Evolutionary conservation across 1,140 invertebrate genomes (phyloP), one percentile per base, ranked within the genome.

Genomic region (Pseudoatta argentina): DNA sequence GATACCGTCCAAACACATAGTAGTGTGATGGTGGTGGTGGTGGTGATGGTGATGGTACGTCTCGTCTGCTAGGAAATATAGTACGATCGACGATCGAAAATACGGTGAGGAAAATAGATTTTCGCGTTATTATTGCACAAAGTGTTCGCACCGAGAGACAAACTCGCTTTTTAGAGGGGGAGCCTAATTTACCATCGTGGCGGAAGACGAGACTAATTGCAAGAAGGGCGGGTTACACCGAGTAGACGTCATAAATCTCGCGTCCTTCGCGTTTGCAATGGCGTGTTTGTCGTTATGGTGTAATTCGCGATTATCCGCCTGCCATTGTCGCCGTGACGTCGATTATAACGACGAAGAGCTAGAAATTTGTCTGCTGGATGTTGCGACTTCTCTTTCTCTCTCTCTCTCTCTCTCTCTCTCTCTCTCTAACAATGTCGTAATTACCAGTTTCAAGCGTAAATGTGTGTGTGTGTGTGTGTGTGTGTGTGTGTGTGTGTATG

Each of bases 61-160:
- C 72, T 18, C 55, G 75, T 24, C 83, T 57, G 64, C 63, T 6
- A 48, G 61, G 71, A 89, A 78, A 72, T 75, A 34, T 39, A n/a
- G 24, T 5, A 66, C 61, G 85, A 89, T 89, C 63, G 85, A 57
- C 67, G 72, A 76, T 83, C 72, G 76, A 21, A 55, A 88, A 83
- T 24, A 53, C 34, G 51, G 6, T 6, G 55, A 5, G 27, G 51
- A 78, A 64, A 83, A 89, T 71, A 55, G 64, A 87, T 78, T 89
- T 73, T 71, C 51, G 83, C 34, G 78, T 72, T 72, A 72, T 71
- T 63, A 72, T 71, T 63, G 30, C n/a, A n/a, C 48, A 34, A 30
- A 12, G 18, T 39, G 34, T 18, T 63, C 24, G 69, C 69, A 16
- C 18, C n/a, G 44, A 27, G 14, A 16, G 57, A 34, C 48, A n/a